Evolutionary conservation across 1,140 invertebrate species (phyloP), one percentile per base, ranked within the genome.

Genomic region (Drosophila ironensis): DNA sequence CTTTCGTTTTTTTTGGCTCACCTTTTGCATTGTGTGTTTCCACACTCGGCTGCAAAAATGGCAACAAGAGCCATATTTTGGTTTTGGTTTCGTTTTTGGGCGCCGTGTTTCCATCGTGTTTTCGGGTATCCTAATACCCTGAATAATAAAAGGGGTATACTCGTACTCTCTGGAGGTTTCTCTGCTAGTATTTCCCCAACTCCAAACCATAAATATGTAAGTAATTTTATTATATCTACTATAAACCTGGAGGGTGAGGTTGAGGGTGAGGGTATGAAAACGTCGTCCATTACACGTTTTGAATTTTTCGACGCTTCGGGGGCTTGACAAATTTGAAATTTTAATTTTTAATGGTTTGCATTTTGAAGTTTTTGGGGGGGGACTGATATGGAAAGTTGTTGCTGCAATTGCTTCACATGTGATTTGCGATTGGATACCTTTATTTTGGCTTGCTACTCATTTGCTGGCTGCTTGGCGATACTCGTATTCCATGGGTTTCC

Each of bases 311-410:
- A 2, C 50, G 56, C 56, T 59, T 59, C 48, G 37, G 56, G 53
- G 56, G 50, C 56, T 57, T 60, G 57, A 60, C 57, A 61, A 61
- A 61, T 61, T 57, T 61, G 52, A 61, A 61, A 57, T 61, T 33
- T 61, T 25, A 57, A 61, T 44, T 35, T 54, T 59, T 59, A 54
- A 33, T 38, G 28, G 57, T 56, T 37, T 59, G 42, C 16, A 44
- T 59, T 57, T 57, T 28, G 7, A n/a, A 25, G 28, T 25, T 57
- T 27, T 25, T 14, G 33, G 46, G 6, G n/a, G n/a, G n/a, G n/a
- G n/a, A n/a, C n/a, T n/a, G n/a, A n/a, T 22, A 17, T 41, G 37
- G 52, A 25, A 35, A 35, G 28, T 40, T 52, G 46, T 52, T n/a
- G 30, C 46, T 38, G 46, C 54, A 52, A 52, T 52, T 52, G 54